phyloP scores from a whole-genome alignment of 2,113 vertebrate species.

The Phrynosoma platyrhinos region DNA sequence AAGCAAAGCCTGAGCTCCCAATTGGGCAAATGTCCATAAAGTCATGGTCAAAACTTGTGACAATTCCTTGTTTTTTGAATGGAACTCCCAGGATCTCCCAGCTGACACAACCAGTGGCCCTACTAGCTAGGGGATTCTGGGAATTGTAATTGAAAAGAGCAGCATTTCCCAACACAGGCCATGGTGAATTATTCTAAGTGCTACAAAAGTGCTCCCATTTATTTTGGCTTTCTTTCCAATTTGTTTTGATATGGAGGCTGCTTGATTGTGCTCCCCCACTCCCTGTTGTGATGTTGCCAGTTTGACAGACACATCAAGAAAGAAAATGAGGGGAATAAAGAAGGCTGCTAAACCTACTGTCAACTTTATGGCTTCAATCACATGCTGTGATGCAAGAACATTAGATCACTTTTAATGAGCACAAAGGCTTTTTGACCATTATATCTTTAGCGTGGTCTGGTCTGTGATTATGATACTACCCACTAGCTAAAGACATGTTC shows the following conservation, averaged over 20 bases:
- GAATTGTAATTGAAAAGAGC: no score
- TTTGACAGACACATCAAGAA: neutral
- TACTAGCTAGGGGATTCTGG: no score
- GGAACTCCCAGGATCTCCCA: no score
- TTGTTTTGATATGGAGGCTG: neutral
- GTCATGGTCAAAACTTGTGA: no score
- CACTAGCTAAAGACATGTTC: constrained; percentile 17
- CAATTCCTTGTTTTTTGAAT: no score
- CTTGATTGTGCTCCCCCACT: neutral
- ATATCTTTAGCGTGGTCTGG: neutral
- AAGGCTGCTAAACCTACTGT: neutral
- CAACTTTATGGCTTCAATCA: neutral
- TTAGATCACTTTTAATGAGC: constrained; percentile 16
- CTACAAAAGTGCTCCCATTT: neutral
- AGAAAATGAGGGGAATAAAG: neutral
- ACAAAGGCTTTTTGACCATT: neutral
- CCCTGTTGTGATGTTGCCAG: neutral
- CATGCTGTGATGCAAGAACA: neutral
- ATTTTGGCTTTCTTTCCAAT: neutral
- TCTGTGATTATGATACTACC: neutral
- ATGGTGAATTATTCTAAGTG: no score
- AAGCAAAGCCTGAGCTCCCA: no score
- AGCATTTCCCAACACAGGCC: no score
- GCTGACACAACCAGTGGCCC: no score
- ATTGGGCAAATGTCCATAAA: neutral